These are phyloP conservation scores for Pseudotriccus pelzelni DNA, from an alignment of 2,797 vertebrate species.

Conservation along the genomic window DNA sequence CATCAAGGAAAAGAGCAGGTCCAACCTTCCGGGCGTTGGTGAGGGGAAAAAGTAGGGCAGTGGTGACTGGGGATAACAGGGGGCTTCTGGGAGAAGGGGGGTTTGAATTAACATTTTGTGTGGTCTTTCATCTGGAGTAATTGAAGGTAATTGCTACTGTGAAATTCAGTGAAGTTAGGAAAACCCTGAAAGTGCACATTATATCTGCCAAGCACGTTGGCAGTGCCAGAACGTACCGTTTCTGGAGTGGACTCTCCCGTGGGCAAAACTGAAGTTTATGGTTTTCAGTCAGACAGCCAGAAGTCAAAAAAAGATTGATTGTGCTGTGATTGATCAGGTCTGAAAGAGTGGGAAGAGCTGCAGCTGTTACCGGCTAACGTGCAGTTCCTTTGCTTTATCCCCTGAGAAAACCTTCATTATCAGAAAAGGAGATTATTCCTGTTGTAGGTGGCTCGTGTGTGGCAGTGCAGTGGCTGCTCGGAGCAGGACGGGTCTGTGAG, in stretches of 20 bases:
- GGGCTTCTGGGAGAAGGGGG: not conserved
- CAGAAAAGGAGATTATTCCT: not conserved
- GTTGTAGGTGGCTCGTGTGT: not conserved
- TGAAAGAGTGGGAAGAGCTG: not conserved
- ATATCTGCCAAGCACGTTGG: not conserved
- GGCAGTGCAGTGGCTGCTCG: not conserved
- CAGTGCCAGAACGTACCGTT: not conserved
- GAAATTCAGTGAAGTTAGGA: not conserved
- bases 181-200: not conserved
- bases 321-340: not conserved
- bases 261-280: not conserved
- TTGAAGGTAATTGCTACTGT: slow-evolving; percentile 19
- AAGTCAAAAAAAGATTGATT: not conserved
- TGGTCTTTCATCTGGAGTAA: slow-evolving; percentile 30
- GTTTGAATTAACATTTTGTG: not conserved
- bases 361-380: not conserved
- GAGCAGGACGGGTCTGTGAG: not conserved
- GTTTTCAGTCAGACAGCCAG: not conserved
- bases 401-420: not conserved
- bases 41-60: not conserved
- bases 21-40: not conserved
- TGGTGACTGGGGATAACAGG: not conserved
- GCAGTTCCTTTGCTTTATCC: not conserved
- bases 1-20: not conserved
- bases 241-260: not conserved